phyloP scores from a whole-genome alignment of 37 sponge, comb jelly and placozoan species.

The Halisarca cf. caerulea region DNA sequence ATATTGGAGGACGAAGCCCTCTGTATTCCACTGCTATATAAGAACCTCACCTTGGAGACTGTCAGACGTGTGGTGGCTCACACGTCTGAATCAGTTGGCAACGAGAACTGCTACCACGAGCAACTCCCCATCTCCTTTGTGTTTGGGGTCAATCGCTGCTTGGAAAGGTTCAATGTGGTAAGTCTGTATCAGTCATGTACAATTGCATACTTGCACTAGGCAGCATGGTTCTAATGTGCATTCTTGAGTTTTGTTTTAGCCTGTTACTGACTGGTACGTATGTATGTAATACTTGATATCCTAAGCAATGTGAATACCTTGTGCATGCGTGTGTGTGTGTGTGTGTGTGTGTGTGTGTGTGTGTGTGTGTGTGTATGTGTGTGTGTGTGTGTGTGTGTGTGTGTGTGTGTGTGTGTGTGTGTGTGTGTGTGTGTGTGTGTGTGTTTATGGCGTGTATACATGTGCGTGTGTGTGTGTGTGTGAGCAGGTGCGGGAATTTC shows the following conservation, averaged over 20 bases:
- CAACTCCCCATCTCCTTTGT: slow-evolving; percentile 55
- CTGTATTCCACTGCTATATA: slow-evolving; percentile 2
- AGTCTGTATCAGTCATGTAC: neutral
- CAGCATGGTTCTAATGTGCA: too few species aligned
- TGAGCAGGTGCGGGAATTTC: neutral
- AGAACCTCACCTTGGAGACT: neutral
- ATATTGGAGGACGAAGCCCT: slow-evolving; percentile 57
- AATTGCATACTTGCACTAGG: too few species aligned
- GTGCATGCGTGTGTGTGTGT: neutral
- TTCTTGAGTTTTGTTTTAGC: too few species aligned
- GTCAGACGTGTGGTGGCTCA: slow-evolving; percentile 4
- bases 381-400: neutral
- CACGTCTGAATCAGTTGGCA: neutral
- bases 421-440: too few species aligned
- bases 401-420: neutral
- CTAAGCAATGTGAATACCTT: neutral
- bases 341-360: neutral
- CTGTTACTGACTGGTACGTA: too few species aligned
- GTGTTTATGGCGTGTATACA: too few species aligned
- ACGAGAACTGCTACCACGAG: slow-evolving; percentile 34
- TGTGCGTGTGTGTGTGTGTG: neutral
- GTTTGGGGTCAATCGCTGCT: slow-evolving; percentile 53
- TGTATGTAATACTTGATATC: too few species aligned
- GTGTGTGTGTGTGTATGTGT: neutral
- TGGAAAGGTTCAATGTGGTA: slow-evolving; percentile 47